Conservation (phyloP, 2,113 vertebrate genomes). For the Chamaea fasciata region DNA sequence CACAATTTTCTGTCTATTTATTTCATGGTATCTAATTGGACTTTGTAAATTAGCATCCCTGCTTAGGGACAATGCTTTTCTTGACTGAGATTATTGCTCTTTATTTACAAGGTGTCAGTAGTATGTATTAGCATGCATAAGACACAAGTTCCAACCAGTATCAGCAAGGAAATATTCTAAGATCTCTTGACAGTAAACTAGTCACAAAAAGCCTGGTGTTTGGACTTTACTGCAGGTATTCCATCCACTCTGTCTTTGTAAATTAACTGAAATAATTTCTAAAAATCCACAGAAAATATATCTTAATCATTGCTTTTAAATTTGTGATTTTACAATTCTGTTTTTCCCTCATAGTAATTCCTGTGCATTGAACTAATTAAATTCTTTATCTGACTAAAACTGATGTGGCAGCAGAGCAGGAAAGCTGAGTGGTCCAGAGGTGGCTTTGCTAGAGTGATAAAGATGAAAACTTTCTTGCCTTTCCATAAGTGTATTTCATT, state of each 20-base stretch:
- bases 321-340: not conserved
- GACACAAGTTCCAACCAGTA: not conserved
- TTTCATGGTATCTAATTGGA: not conserved
- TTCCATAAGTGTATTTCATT: not conserved
- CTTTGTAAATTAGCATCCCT: not conserved
- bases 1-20: not conserved
- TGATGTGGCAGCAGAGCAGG: not conserved
- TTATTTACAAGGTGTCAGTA: not conserved
- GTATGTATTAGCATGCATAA: not conserved
- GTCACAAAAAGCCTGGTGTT: not conserved
- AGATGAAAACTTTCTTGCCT: not conserved
- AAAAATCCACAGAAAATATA: not conserved
- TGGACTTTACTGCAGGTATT: not conserved
- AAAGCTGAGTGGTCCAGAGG: not conserved
- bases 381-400: not conserved
- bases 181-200: not conserved
- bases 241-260: not conserved
- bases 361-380: not conserved
- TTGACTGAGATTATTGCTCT: not conserved
- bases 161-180: not conserved
- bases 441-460: not conserved
- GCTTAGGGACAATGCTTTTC: not conserved
- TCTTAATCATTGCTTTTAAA: not conserved
- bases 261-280: not conserved
- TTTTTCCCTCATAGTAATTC: not conserved